Evolutionary conservation across 35 echinoderm and acorn worm species (phyloP).

Genomic region (Hemicentrotus pulcherrimus): DNA sequence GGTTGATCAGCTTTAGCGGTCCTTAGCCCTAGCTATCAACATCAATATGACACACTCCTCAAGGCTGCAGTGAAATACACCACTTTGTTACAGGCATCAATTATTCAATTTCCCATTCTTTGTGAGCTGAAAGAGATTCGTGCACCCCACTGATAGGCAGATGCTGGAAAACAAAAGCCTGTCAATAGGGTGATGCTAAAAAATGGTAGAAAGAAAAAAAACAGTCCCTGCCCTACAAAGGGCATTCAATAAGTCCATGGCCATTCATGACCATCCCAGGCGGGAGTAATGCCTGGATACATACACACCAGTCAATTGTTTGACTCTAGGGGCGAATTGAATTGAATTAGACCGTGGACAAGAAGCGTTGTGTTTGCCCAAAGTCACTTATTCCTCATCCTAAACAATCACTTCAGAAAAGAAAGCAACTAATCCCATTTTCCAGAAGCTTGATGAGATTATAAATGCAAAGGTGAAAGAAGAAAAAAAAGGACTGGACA

Average conservation of each 20-base stretch:
- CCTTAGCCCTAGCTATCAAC: not conserved
- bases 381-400: slow-evolving; percentile 34
- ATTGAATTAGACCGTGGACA: slow-evolving; percentile 39
- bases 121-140: not conserved
- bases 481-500: not conserved
- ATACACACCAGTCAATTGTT: slow-evolving; percentile 25
- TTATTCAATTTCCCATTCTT: slow-evolving; percentile 14
- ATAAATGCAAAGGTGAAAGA: slow-evolving; percentile 12
- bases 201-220: not conserved
- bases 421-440: slow-evolving; percentile 36
- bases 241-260: not conserved
- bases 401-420: slow-evolving; percentile 24
- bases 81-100: slow-evolving; percentile 16
- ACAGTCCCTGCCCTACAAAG: not conserved
- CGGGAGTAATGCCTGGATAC: slow-evolving; percentile 2
- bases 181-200: not conserved
- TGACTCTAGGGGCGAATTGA: slow-evolving; percentile 2
- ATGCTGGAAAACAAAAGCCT: slow-evolving; percentile 23
- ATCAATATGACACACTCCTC: slow-evolving; percentile 31
- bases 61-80: not conserved
- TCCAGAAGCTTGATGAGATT: slow-evolving; percentile 29
- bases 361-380: slow-evolving; percentile 20
- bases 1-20: not conserved
- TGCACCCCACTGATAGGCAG: slow-evolving; percentile 8
- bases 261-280: not conserved